phyloP scores from a whole-genome alignment of 2,888 invertebrate species.

The Toxonevra muliebris region DNA sequence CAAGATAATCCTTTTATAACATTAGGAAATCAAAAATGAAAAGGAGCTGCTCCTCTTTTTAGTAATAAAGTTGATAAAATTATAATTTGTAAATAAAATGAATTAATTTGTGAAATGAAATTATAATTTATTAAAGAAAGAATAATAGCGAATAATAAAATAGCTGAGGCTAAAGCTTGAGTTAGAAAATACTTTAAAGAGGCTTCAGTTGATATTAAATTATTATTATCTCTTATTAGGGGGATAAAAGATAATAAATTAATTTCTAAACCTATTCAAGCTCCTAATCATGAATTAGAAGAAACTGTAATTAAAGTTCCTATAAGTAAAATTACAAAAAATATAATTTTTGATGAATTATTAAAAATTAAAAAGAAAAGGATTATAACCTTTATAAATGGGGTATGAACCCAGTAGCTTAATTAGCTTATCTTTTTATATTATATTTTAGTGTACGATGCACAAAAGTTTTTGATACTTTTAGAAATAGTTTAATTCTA shows the following conservation, averaged over 20 bases:
- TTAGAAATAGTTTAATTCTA: slow-evolving; percentile 71
- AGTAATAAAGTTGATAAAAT: slow-evolving; percentile 67
- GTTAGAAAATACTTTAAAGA: slow-evolving; percentile 71
- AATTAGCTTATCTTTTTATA: slow-evolving; percentile 69
- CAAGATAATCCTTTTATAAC: slow-evolving; percentile 70
- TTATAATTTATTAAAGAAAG: slow-evolving; percentile 51
- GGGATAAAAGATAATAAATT: slow-evolving; percentile 72
- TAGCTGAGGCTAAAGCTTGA: slow-evolving; percentile 70
- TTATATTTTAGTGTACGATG: slow-evolving; percentile 73
- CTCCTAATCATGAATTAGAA: slow-evolving; percentile 64
- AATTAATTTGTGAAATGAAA: slow-evolving; percentile 69
- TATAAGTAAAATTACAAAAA: slow-evolving; percentile 66
- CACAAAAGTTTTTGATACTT: slow-evolving; percentile 72
- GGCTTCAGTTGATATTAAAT: slow-evolving; percentile 68
- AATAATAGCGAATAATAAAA: slow-evolving; percentile 67
- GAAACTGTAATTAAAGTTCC: slow-evolving; percentile 67
- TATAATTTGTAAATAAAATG: slow-evolving; percentile 51
- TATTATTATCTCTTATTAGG: slow-evolving; percentile 67
- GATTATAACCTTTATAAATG: slow-evolving; percentile 65
- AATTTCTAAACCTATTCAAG: slow-evolving; percentile 73
- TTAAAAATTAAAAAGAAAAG: slow-evolving; percentile 69
- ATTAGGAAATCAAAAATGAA: slow-evolving; percentile 71
- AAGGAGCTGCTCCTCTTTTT: slow-evolving; percentile 69
- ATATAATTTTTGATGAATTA: slow-evolving; percentile 67
- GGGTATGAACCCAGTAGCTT: slow-evolving; percentile 67